Conservation (phyloP, 2,113 vertebrate species). For the Ellobius talpinus region DNA sequence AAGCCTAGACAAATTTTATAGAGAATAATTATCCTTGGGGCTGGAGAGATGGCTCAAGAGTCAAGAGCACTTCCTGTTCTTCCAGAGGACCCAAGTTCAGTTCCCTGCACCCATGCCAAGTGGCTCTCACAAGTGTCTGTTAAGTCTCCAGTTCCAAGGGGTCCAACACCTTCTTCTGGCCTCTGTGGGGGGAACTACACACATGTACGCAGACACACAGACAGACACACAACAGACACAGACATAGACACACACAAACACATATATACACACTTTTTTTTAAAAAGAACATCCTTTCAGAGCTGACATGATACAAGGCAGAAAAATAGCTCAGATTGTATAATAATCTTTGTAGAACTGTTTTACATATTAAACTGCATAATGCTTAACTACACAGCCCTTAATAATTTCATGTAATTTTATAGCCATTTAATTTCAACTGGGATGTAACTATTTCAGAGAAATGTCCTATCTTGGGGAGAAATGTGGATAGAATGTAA, state of each 20-base stretch:
- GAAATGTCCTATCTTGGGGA: neutral
- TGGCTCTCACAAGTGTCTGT: neutral
- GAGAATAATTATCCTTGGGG: neutral
- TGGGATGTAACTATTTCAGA: slow-evolving; percentile 20
- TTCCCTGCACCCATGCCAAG: neutral
- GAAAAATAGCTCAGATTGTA: neutral
- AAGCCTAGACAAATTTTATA: neutral
- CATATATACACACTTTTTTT: neutral
- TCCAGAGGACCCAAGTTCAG: neutral
- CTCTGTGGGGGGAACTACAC: neutral
- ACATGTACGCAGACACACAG: neutral
- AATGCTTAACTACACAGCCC: neutral
- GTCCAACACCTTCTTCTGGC: neutral
- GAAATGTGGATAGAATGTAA: too few relatives aligned
- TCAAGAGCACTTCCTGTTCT: neutral
- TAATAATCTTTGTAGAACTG: slow-evolving; percentile 31
- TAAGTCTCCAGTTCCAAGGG: neutral
- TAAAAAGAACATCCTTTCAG: neutral
- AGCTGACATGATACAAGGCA: slow-evolving; percentile 5
- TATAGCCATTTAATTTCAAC: slow-evolving; percentile 51
- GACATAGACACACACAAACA: neutral
- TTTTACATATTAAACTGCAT: neutral
- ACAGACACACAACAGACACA: neutral
- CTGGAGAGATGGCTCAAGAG: neutral
- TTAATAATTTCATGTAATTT: slow-evolving; percentile 34